Percentiles rank a stretch among this genome's conserved stretches.
These are phyloP conservation scores for Platanista minor DNA, from an alignment of 2,113 vertebrate species.

Conservation along the genomic window DNA sequence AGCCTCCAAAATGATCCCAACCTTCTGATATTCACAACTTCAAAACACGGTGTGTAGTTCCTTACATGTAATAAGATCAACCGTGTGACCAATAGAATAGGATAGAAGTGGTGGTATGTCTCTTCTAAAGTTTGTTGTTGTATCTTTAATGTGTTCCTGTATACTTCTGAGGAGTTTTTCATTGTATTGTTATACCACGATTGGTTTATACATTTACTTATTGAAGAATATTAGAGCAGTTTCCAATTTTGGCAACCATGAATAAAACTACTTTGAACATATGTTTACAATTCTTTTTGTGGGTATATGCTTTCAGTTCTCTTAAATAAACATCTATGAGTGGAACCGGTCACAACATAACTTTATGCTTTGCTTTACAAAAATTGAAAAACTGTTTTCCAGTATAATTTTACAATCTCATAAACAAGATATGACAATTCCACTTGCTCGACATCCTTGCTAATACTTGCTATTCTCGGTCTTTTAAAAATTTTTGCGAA, in stretches of 20 bases:
- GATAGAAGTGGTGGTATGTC: background rate
- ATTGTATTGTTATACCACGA: background rate
- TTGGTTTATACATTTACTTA: background rate
- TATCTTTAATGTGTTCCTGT: background rate
- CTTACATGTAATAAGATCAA: background rate
- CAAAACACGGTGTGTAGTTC: background rate
- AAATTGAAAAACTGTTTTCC: background rate
- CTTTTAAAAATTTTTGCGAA: background rate
- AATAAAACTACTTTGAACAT: background rate
- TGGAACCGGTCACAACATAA: background rate
- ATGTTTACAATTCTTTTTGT: background rate
- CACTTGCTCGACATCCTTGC: background rate
- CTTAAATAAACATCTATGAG: background rate
- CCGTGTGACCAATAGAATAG: background rate
- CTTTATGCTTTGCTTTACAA: background rate
- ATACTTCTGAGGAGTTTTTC: background rate
- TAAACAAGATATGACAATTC: background rate
- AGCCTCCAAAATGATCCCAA: background rate
- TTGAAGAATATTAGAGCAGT: background rate
- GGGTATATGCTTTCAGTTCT: background rate
- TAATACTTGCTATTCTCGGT: background rate
- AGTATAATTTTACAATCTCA: background rate
- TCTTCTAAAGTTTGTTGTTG: background rate
- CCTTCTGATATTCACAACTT: background rate
- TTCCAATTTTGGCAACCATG: background rate